Percentiles rank a stretch among this genome's conserved stretches.
Conservation (phyloP, 2,888 invertebrate species). For the Epinotia bilunana region DNA sequence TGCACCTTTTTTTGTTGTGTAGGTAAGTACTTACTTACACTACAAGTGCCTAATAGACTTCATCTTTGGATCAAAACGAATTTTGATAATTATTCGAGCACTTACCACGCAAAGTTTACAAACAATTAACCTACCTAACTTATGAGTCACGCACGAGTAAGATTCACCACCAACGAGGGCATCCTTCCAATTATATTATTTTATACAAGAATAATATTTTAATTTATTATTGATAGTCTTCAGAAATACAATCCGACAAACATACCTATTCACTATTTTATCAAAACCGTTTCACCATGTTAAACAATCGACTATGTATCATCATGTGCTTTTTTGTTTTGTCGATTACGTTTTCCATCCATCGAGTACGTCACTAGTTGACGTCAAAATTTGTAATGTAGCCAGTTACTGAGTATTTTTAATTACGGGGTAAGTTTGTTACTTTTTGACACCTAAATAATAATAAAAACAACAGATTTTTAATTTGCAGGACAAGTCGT, state of each 20-base stretch:
- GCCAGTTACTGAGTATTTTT: background rate
- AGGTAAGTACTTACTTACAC: too few relatives aligned
- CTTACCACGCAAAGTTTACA: background rate
- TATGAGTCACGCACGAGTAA: constrained; percentile 8
- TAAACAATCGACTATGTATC: constrained; percentile 13
- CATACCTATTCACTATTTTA: too few relatives aligned
- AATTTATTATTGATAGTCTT: too few relatives aligned
- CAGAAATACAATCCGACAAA: too few relatives aligned
- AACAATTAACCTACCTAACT: constrained; percentile 11
- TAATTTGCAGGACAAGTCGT: background rate
- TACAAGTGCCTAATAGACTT: background rate
- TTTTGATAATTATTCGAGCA: background rate
- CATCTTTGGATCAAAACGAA: background rate
- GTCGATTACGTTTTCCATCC: constrained; percentile 8
- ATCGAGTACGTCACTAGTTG: constrained; percentile 30
- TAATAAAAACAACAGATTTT: background rate
- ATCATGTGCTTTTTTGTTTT: background rate
- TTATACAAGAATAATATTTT: too few relatives aligned
- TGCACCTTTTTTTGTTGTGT: too few relatives aligned
- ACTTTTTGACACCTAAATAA: background rate
- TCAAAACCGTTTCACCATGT: constrained; percentile 17
- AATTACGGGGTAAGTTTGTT: background rate
- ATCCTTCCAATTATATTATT: too few relatives aligned
- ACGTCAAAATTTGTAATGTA: constrained; percentile 32
- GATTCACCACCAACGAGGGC: background rate